Conservation (phyloP, 2,113 vertebrate genomes). For the Cromileptes altivelis region DNA sequence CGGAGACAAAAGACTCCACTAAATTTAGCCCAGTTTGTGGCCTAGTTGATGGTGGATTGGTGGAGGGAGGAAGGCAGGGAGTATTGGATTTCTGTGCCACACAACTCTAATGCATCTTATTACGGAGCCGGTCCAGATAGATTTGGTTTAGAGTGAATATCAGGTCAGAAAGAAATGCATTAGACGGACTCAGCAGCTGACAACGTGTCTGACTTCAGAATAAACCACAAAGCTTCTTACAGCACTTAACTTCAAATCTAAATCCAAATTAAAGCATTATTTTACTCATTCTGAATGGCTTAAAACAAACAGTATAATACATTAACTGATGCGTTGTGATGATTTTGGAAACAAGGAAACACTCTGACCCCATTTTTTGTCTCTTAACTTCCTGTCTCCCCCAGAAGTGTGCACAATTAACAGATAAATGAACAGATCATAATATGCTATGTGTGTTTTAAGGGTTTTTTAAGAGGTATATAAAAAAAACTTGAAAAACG, state of each 20-base stretch:
- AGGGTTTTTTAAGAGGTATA: neutral
- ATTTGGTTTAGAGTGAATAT: slow-evolving; percentile 30
- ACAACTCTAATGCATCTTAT: slow-evolving; percentile 54
- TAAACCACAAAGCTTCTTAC: neutral
- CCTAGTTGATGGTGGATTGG: slow-evolving; percentile 10
- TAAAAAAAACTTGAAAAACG: no score
- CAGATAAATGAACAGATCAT: no score
- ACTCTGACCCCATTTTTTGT: neutral
- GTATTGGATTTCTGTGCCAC: slow-evolving; percentile 54
- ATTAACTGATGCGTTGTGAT: neutral
- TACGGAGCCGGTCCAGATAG: slow-evolving; percentile 32
- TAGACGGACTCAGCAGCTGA: slow-evolving; percentile 26
- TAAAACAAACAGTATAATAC: neutral
- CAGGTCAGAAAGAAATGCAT: slow-evolving; percentile 16
- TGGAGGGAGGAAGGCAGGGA: slow-evolving; percentile 20
- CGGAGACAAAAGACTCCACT: slow-evolving; percentile 31
- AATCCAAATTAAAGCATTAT: neutral
- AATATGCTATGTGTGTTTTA: neutral
- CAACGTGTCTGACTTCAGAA: slow-evolving; percentile 2
- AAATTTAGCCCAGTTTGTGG: slow-evolving; percentile 37
- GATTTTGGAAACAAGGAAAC: neutral
- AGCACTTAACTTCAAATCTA: neutral
- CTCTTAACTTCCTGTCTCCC: no score
- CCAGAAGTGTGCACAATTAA: no score
- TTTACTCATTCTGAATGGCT: neutral